These are phyloP conservation scores for Probaryconus sp. DNA, from an alignment of 1,140 invertebrate species.

Conservation along the genomic window DNA sequence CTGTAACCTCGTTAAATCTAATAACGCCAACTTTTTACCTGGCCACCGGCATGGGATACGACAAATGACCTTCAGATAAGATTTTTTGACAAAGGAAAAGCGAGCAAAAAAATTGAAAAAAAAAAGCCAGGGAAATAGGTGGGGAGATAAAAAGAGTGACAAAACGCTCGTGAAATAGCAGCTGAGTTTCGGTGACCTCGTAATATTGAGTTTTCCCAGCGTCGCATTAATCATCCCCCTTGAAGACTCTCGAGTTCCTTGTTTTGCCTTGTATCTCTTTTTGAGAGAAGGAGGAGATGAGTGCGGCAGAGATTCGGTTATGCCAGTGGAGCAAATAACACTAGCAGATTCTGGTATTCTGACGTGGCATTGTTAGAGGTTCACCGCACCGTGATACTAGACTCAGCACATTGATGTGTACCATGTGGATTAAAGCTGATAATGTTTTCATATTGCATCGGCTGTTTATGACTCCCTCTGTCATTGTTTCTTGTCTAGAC, in stretches of 20 bases:
- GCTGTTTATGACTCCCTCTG: slow-evolving; percentile 53
- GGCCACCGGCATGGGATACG: too few relatives aligned
- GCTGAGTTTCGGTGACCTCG: slow-evolving; percentile 48
- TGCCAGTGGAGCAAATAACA: slow-evolving; percentile 58
- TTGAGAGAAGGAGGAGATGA: slow-evolving; percentile 43
- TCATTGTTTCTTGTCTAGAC: slow-evolving; percentile 59
- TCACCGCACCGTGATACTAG: slow-evolving; percentile 53
- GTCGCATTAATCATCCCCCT: slow-evolving; percentile 61
- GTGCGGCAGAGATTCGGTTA: slow-evolving; percentile 48
- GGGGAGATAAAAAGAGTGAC: too few relatives aligned
- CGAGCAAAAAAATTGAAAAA: too few relatives aligned
- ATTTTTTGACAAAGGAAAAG: too few relatives aligned
- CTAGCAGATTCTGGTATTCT: slow-evolving; percentile 56
- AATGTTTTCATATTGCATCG: slow-evolving; percentile 66
- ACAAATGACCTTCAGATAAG: too few relatives aligned
- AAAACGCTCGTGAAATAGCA: slow-evolving; percentile 32
- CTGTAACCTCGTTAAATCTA: too few relatives aligned
- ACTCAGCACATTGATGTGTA: slow-evolving; percentile 65
- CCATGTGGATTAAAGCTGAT: slow-evolving; percentile 61
- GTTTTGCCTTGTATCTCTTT: slow-evolving; percentile 62
- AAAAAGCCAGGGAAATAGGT: too few relatives aligned
- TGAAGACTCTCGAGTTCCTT: slow-evolving; percentile 63
- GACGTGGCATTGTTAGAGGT: slow-evolving; percentile 62
- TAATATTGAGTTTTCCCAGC: slow-evolving; percentile 56
- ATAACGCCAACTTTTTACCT: too few relatives aligned